A percentile compares a stretch with the other conserved stretches of the same genome.
These are phyloP conservation scores for Syngnathus typhle DNA, from an alignment of 2,113 vertebrate genomes.

Conservation along the genomic window DNA sequence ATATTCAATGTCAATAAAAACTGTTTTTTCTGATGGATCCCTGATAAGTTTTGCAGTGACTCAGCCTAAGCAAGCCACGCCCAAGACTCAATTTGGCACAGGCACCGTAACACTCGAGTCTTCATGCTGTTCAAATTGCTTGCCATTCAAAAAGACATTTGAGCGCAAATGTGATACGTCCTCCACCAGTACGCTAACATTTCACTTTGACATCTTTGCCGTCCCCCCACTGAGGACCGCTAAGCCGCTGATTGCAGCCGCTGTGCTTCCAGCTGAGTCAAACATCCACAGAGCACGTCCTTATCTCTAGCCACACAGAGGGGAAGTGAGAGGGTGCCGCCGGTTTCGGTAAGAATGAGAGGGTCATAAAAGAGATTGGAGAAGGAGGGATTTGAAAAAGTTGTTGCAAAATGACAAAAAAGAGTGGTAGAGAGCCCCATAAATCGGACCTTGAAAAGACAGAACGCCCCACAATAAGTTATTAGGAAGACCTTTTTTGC, in stretches of 20 bases:
- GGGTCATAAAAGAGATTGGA: constrained; percentile 17
- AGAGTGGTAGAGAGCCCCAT: background rate
- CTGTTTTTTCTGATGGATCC: background rate
- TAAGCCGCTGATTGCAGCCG: constrained; percentile 39
- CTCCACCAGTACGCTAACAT: constrained; percentile 6
- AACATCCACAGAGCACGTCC: constrained; percentile 40
- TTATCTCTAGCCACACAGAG: constrained; percentile 40
- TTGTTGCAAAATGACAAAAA: background rate
- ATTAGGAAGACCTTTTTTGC: constrained; percentile 25
- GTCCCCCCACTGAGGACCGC: constrained; percentile 24
- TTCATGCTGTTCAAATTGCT: constrained; percentile 2
- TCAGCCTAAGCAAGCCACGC: background rate
- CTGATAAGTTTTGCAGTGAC: background rate
- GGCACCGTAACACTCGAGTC: background rate
- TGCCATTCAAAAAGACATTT: constrained; percentile 12
- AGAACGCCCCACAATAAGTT: constrained; percentile 7
- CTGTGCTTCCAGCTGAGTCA: constrained; percentile 30
- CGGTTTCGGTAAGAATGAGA: background rate
- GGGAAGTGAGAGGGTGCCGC: constrained; percentile 11
- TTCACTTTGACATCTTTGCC: constrained; percentile 38
- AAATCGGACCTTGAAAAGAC: background rate
- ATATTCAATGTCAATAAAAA: background rate
- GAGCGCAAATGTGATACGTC: constrained; percentile 5
- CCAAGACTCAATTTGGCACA: background rate
- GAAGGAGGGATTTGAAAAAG: background rate